Percentiles rank a stretch among this genome's conserved stretches.
phyloP scores from a whole-genome alignment of 2,888 invertebrate species.

The Volucella zonaria region DNA sequence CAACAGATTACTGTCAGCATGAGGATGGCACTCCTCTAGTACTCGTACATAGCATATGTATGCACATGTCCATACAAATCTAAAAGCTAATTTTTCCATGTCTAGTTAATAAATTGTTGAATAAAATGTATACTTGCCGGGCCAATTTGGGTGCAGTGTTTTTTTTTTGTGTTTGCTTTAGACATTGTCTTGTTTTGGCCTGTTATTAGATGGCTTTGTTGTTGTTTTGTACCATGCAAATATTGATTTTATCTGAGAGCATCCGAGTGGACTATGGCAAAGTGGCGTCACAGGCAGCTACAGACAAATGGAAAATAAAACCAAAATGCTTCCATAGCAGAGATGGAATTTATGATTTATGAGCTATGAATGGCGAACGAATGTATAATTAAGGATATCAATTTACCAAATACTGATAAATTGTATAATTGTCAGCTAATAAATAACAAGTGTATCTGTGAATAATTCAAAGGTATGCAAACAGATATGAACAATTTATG shows the following conservation, averaged over 20 bases:
- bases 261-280: not conserved
- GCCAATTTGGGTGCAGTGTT: not conserved
- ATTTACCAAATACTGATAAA: constrained; percentile 55
- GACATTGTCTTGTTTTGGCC: not conserved
- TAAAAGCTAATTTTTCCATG: not conserved
- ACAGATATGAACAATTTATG: not conserved
- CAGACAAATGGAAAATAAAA: constrained; percentile 36
- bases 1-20: not conserved
- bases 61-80: constrained; percentile 1
- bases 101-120: constrained; percentile 29
- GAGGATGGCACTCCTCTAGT: not conserved
- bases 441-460: constrained; percentile 22
- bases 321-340: constrained; percentile 9
- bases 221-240: constrained; percentile 6
- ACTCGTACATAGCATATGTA: not conserved
- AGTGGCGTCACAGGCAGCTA: not conserved
- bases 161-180: not conserved
- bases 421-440: constrained; percentile 35
- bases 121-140: constrained; percentile 12
- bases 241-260: constrained; percentile 37
- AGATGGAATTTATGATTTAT: constrained; percentile 44
- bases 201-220: constrained; percentile 24
- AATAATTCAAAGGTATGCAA: constrained; percentile 1
- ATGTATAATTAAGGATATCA: constrained; percentile 57
- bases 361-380: constrained; percentile 11